Percentiles rank a stretch among this genome's conserved stretches.
Conservation (phyloP, 1,140 invertebrate species). For the Drosophila suzukii region DNA sequence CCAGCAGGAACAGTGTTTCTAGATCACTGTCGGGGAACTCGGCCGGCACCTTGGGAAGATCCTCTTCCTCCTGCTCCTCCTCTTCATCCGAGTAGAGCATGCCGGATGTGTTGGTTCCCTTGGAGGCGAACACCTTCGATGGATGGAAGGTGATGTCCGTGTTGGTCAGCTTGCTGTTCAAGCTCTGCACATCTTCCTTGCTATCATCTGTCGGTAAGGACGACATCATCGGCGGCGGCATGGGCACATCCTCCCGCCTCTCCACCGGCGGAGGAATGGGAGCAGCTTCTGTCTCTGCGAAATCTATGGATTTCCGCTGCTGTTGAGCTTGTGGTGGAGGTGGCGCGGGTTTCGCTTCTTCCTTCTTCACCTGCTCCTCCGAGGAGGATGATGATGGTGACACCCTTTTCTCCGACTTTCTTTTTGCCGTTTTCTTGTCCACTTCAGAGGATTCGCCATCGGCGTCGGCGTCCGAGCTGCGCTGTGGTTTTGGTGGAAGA, state of each 20-base stretch:
- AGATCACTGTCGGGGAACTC: slow-evolving; percentile 6
- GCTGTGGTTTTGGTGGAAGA: not conserved
- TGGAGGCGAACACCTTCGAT: slow-evolving; percentile 41
- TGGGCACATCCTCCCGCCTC: slow-evolving; percentile 23
- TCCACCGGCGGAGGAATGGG: not conserved
- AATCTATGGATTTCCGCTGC: not conserved
- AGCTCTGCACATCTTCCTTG: not conserved
- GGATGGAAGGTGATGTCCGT: slow-evolving; percentile 58
- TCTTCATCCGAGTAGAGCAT: slow-evolving; percentile 17
- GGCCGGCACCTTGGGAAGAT: not conserved
- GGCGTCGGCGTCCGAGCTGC: not conserved
- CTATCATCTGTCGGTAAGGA: not conserved
- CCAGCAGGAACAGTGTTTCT: slow-evolving; percentile 33
- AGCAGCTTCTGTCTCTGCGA: not conserved
- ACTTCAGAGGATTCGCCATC: slow-evolving; percentile 6
- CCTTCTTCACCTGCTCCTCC: not conserved
- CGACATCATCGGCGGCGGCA: slow-evolving; percentile 41
- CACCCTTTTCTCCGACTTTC: not conserved
- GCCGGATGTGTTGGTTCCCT: slow-evolving; percentile 55
- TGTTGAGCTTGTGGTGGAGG: not conserved
- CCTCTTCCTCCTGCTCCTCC: not conserved
- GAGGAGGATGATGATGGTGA: not conserved
- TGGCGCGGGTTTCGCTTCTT: not conserved
- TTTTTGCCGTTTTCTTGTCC: not conserved
- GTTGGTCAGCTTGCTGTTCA: slow-evolving; percentile 40